Conservation (phyloP, 1,140 invertebrate genomes). For the Macrosteles quadrilineatus region DNA sequence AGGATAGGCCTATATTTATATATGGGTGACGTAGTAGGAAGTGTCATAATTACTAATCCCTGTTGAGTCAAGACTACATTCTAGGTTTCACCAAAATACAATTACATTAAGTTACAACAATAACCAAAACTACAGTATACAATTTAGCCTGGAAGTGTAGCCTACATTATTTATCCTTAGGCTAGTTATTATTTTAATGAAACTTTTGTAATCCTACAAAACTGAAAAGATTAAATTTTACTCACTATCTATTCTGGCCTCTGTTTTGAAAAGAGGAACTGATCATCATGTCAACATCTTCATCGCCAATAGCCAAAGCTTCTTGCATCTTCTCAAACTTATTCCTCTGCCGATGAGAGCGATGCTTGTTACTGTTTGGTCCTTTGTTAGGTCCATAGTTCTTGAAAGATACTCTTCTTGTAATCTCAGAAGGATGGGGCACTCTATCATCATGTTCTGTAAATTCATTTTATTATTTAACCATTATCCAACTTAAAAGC, state of each 20-base stretch:
- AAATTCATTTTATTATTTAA: not conserved
- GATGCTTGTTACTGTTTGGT: not conserved
- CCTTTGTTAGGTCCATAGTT: not conserved
- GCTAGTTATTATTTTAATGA: not conserved
- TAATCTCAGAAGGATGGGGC: not conserved
- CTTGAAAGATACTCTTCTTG: slow-evolving; percentile 5
- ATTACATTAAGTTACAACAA: too few species aligned
- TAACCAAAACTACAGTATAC: too few species aligned
- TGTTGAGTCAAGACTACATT: too few species aligned
- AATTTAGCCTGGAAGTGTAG: too few species aligned
- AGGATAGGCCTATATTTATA: too few species aligned
- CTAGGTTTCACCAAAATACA: too few species aligned
- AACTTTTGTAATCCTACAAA: not conserved
- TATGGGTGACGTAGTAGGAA: too few species aligned
- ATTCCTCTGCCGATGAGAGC: not conserved
- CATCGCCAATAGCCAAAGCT: not conserved
- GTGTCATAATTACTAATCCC: too few species aligned
- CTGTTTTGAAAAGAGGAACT: not conserved
- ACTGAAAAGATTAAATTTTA: not conserved
- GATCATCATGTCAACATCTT: slow-evolving; percentile 12
- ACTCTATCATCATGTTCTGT: slow-evolving; percentile 16
- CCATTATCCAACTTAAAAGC: too few species aligned
- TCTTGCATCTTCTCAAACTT: not conserved
- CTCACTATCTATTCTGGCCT: not conserved
- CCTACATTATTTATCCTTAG: not conserved